Evolutionary conservation across 2,113 vertebrate species (phyloP), one percentile per base, ranked within the genome.

Genomic region (Tretioscincus oriximinensis): DNA sequence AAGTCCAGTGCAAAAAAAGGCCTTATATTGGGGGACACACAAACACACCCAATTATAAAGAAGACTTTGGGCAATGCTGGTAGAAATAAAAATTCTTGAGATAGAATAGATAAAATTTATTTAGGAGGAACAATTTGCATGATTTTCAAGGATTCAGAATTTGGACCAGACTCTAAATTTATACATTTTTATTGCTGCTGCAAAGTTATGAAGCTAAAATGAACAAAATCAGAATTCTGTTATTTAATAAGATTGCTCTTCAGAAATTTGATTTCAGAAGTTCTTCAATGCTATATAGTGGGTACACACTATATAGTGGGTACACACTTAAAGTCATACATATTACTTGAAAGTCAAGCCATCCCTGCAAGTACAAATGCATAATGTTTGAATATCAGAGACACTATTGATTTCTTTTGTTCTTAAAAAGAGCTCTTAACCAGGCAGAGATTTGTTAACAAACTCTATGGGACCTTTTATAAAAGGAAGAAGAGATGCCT

Each of bases 181-280:
- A 82, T 20, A 82, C 76, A 77, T 68, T 31, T 81, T 85, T 80
- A 83, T 87, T 58, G n/a, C n/a, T n/a, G n/a, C n/a, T n/a, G 54
- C 54, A 58, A 18, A 18, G 54, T 58, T 58, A 12, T 58, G 54
- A 16, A 14, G 54, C 54, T 58, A 58, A 58, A 58, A 58, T 18
- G 18, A 18, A 58, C 54, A 58, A 16, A 18, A 12, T 58, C 22
- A 63, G 61, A 26, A 63, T 63, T 22, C 7, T 26, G 7, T 26
- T 5, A 63, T 21, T 51, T 51, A 6, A 4, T 16, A 51, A 6
- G 51, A 51, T 51, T 51, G 51, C 51, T 51, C 14, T 51, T 51
- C 51, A 51, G 26, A 66, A 65, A 66, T 76, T 65, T 8, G n/a
- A 20, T 64, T 64, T 76, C 26, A 45, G 35, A 47, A n/a, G 64